Base-by-base conservation (phyloP, 2,888 invertebrate genomes). In the Drosophila falleni region DNA sequence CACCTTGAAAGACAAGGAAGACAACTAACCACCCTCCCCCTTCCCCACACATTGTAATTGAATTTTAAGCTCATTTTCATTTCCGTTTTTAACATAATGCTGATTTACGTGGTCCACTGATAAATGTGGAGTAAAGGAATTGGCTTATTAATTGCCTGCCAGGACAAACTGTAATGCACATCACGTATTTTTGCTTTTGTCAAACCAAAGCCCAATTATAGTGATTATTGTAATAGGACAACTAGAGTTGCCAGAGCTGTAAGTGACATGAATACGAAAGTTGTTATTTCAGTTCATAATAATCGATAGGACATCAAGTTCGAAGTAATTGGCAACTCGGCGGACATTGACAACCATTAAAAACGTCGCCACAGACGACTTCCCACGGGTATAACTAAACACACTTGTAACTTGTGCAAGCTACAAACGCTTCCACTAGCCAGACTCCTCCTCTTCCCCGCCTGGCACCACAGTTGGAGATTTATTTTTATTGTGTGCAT, bases 401-500 rank as follows among this genome's bases (percentile, higher is more conserved):
- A 80, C 78, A 80, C 74, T 80, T 71, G 80, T 67, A 63, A 60
- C 69, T 54, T 46, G 46, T 35, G n/a, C 39, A 33, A 63, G 62
- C 31, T 29, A 46, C 46, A 19, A 19, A 33, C 31, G n/a, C 51
- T 46, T 62, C 35, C 19, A 19, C 19, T 16, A 44, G 58, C 23
- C 46, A 35, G 35, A 55, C 56, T 37, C 46, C 46, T 42, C 10
- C 51, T 29, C 8, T n/a, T 10, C 10, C 29, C 16, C 26, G 31
- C 33, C 33, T 39, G 39, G 44, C 47, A 46, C 59, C 50, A 50
- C 53, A 69, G 69, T 61, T 55, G 65, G 71, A 86, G 87, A 86
- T 86, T 88, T 88, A 86, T 88, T 88, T 88, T 87, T 87, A 84
- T 84, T 87, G 83, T 87, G 82, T 70, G 85, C 82, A 81, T 87